These are phyloP conservation scores for Crenichthys baileyi DNA, from an alignment of 2,797 vertebrate species.

Conservation along the genomic window DNA sequence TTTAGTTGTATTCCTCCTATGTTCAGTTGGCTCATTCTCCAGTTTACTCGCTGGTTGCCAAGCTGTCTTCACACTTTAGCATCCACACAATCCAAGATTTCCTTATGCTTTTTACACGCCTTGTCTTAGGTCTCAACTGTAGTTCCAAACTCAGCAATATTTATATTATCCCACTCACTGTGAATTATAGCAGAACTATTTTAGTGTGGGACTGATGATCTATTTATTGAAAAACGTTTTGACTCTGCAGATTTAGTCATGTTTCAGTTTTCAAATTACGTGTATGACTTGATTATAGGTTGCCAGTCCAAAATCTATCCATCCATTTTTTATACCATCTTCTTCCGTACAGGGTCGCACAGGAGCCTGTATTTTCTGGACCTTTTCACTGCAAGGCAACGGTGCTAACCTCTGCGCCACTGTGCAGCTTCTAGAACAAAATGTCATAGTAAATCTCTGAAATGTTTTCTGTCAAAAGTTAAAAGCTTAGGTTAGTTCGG, in stretches of 20 bases:
- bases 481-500: not conserved
- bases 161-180: not conserved
- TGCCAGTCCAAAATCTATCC: too few relatives aligned
- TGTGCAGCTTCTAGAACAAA: too few relatives aligned
- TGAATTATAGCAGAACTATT: not conserved
- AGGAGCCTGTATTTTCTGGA: too few relatives aligned
- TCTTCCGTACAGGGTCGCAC: too few relatives aligned
- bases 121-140: not conserved
- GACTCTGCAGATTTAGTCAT: too few relatives aligned
- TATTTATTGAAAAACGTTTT: too few relatives aligned
- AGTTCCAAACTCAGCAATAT: not conserved
- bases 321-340: too few relatives aligned
- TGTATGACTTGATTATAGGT: too few relatives aligned
- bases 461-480: not conserved
- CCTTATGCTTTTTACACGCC: not conserved
- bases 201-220: not conserved
- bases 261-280: too few relatives aligned
- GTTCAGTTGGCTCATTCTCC: not conserved
- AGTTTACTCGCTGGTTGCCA: not conserved
- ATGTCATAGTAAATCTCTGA: not conserved
- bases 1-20: not conserved
- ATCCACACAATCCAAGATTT: not conserved
- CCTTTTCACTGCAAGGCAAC: too few relatives aligned
- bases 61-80: conserved; percentile 1
- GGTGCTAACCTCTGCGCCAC: too few relatives aligned